These are phyloP conservation scores for Eclectus roratus DNA, from an alignment of 2,113 vertebrate species.

Conservation along the genomic window DNA sequence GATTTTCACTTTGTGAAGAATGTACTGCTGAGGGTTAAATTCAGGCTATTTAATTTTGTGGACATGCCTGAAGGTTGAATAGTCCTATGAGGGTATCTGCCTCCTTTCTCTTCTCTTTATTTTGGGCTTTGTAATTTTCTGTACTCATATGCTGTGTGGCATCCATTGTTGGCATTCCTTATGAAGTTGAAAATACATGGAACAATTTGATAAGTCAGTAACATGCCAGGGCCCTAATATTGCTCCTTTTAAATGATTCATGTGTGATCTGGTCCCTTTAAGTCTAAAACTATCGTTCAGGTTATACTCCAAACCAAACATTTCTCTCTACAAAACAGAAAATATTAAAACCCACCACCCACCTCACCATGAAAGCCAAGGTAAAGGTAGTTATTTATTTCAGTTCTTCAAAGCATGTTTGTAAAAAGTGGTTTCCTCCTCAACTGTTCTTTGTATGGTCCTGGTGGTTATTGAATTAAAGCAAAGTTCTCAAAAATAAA, in stretches of 20 bases:
- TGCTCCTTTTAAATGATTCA: background rate
- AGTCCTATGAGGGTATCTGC: background rate
- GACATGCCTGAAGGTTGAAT: background rate
- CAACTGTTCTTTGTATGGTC: background rate
- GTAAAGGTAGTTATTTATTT: background rate
- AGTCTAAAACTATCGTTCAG: background rate
- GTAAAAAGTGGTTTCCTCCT: background rate
- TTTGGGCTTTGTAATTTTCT: background rate
- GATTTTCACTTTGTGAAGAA: background rate
- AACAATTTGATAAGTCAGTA: background rate
- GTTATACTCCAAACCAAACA: background rate
- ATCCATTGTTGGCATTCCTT: background rate
- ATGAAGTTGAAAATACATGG: background rate
- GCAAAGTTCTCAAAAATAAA: constrained; percentile 45
- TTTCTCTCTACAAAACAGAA: background rate
- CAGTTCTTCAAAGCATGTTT: background rate
- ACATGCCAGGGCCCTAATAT: background rate
- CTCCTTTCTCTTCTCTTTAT: background rate
- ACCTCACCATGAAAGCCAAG: background rate
- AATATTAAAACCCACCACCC: background rate
- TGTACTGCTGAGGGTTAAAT: background rate
- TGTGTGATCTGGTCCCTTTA: background rate
- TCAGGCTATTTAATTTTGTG: background rate
- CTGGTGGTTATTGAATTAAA: constrained; percentile 49
- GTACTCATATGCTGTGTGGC: fast-evolving